Base-by-base conservation (phyloP, 2,888 invertebrate species). In the Drosophila phalerata region DNA sequence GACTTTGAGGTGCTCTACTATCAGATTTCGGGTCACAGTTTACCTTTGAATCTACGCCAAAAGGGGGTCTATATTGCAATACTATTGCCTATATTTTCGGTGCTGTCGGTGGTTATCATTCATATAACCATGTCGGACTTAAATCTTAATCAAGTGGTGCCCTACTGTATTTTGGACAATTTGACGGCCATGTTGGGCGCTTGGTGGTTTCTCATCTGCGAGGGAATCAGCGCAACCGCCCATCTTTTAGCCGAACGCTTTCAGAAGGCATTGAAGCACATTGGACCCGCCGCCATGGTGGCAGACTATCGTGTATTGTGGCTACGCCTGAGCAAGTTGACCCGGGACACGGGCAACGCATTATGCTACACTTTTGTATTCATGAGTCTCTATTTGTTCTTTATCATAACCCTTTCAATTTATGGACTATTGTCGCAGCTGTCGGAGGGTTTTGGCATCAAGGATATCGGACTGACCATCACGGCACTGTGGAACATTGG, bases 341-440 rank as follows among this genome's bases (percentile, higher is more conserved):
- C 95, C 0, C 92, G 95, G 22, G 94, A 95, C 80, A 94, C 95
- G 0, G 96, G 96, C 66, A 94, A 94, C 47, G 94, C 96, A 3
- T 94, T 94, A 77, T 95, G 95, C 82, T 96, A 95, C 81, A 94
- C 95, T 0, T 94, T 96, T 73, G 95, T 95, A 2, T 96, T 95
- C 80, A 93, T 96, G 63, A 95, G 94, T 84, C 93, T 96, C 4
- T 96, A 96, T 88, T 93, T 96, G 11, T 96, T 96, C 87, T 94
- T 96, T 11, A 95, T 95, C 65, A 96, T 96, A 56, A 96, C 96
- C 0, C 91, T 96, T n/a, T 96, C 96, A 0, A 95, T 96, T 79
- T 96, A 96, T 79, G 96, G 96, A 0, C 92, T 96, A 2, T 93
- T 96, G 89, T 96, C 96, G 11, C 95, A 96, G 91, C 94, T 96